Conservation (phyloP, 2,888 invertebrate genomes). For the Heliconius aoede region DNA sequence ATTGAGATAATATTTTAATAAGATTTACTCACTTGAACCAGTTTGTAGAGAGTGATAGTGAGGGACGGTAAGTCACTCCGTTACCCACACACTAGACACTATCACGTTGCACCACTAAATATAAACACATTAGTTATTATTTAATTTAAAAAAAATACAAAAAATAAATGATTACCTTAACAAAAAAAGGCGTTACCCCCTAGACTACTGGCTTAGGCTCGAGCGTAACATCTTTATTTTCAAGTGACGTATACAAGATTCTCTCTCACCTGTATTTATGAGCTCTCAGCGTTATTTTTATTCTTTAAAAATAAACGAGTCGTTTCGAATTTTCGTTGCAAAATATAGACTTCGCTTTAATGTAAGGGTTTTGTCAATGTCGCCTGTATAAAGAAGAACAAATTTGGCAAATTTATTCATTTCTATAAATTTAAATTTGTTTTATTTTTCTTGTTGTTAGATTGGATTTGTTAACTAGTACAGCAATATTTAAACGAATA, state of each 20-base stretch:
- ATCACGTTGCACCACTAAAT: no score
- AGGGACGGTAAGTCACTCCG: no score
- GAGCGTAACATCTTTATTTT: slow-evolving; percentile 69
- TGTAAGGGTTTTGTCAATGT: slow-evolving; percentile 8
- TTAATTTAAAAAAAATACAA: background rate
- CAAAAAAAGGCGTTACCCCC: slow-evolving; percentile 36
- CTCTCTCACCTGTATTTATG: slow-evolving; percentile 65
- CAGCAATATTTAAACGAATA: no score
- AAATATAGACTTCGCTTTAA: slow-evolving; percentile 35
- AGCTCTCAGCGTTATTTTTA: slow-evolving; percentile 53
- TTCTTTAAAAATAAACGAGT: slow-evolving; percentile 52
- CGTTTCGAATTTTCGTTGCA: slow-evolving; percentile 35
- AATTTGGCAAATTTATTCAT: background rate
- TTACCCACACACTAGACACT: no score
- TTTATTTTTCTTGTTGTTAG: no score
- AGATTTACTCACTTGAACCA: no score
- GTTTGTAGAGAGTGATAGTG: no score
- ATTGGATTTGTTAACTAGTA: no score
- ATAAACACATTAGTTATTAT: no score
- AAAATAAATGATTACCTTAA: background rate
- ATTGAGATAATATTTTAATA: no score
- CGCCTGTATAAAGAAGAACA: background rate
- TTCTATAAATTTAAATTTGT: no score
- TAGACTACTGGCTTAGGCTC: slow-evolving; percentile 55
- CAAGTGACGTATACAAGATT: slow-evolving; percentile 69